These are phyloP conservation scores for Aplysia californica DNA, from an alignment of 1,140 invertebrate genomes.

Conservation along the genomic window DNA sequence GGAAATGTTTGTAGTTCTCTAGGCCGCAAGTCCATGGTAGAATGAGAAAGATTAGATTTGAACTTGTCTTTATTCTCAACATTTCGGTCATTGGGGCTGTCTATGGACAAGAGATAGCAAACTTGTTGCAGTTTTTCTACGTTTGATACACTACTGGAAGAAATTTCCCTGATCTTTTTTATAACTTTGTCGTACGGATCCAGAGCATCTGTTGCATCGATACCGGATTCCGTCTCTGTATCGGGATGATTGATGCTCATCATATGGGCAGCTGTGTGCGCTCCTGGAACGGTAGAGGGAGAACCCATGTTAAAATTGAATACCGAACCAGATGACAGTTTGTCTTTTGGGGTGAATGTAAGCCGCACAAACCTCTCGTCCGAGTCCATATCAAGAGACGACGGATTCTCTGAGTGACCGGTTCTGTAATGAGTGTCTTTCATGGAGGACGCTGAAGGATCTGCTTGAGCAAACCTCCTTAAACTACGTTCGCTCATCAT, in stretches of 20 bases:
- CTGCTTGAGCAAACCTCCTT: neutral
- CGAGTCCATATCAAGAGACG: neutral
- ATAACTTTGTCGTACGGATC: slow-evolving; percentile 23
- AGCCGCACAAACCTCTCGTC: slow-evolving; percentile 18
- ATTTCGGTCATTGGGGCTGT: neutral
- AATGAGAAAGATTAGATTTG: neutral
- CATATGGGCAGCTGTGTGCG: too few relatives aligned
- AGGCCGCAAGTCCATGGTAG: slow-evolving; percentile 11
- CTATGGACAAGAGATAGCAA: neutral
- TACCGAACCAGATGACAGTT: neutral
- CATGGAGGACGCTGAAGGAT: neutral
- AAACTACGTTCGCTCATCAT: neutral
- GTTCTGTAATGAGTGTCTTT: too few relatives aligned
- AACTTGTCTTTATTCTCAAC: neutral
- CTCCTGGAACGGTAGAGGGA: neutral
- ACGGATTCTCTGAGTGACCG: too few relatives aligned
- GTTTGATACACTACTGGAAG: slow-evolving; percentile 5
- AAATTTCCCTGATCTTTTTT: slow-evolving; percentile 18
- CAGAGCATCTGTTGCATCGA: neutral
- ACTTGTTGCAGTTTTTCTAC: slow-evolving; percentile 19
- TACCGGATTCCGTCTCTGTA: neutral
- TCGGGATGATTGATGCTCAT: slow-evolving; percentile 3
- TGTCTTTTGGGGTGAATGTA: slow-evolving; percentile 8
- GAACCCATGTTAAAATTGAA: slow-evolving; percentile 2
- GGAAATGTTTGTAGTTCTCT: neutral